Base-by-base conservation (phyloP, 2,888 invertebrate species). In the Pseudoips prasinana region DNA sequence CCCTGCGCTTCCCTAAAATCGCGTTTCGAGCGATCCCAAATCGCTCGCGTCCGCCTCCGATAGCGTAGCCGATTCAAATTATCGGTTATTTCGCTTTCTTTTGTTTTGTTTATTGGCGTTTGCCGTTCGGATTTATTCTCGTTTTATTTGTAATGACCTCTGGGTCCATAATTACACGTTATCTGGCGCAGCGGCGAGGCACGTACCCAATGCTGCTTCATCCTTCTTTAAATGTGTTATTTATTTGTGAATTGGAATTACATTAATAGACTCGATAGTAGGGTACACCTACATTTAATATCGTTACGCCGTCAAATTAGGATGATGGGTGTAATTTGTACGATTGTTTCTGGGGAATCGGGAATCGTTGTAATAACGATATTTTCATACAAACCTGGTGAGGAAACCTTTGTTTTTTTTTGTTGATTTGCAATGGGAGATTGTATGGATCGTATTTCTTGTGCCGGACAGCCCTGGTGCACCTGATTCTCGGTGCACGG, bases 231-330 rank as follows among this genome's bases (percentile, higher is more conserved):
- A 83, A 82, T 81, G 73, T 72, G 73, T 85, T 86, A 84, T 87
- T 87, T 86, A 86, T 86, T 84, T 82, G 75, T 82, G 73, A 84
- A 84, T 83, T 64, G 77, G 73, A 73, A 78, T 78, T 77, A 83
- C 73, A 85, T 86, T 87, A 87, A 87, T 86, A 87, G 82, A 77
- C 65, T 39, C 62, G 60, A 71, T 73, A 72, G 66, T 46, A 60
- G 73, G 79, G 72, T 78, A 75, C 78, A 80, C 86, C 85, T 78
- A 83, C 86, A 85, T 87, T 87, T 87, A 85, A 84, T 87, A 82
- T 81, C 67, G 81, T 78, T 80, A 81, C 74, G 65, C 67, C 61
- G 67, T 68, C 65, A 74, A 77, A 79, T 84, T 79, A 69, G 71
- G 75, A 75, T 77, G 77, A 82, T 80, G 72, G 61, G 60, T 76